These are phyloP conservation scores for Caenorhabditis doughertyi DNA, from an alignment of 2,888 invertebrate species.

Conservation along the genomic window DNA sequence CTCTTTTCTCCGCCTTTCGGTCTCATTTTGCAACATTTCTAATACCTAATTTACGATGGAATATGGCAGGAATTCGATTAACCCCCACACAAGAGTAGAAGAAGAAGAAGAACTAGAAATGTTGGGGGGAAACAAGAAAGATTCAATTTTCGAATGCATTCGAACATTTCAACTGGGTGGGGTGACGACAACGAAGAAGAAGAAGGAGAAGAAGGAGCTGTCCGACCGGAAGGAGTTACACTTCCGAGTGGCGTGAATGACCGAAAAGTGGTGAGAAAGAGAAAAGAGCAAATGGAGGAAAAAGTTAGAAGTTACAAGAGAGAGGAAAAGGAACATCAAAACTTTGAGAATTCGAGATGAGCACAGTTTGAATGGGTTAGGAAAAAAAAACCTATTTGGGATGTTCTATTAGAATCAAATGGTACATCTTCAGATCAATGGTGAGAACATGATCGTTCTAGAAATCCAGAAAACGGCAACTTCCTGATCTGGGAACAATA, in stretches of 20 bases:
- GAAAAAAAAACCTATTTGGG: too few relatives aligned
- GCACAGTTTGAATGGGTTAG: too few relatives aligned
- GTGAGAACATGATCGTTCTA: too few relatives aligned
- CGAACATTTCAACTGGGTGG: slow-evolving; percentile 34
- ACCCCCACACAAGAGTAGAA: slow-evolving; percentile 24
- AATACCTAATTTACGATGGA: slow-evolving; percentile 61
- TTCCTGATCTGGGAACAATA: too few relatives aligned
- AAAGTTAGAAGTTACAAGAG: neutral
- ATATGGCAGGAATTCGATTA: slow-evolving; percentile 62
- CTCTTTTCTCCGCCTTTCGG: neutral
- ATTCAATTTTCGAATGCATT: slow-evolving; percentile 55
- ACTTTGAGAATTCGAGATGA: too few relatives aligned
- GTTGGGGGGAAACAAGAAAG: slow-evolving; percentile 27
- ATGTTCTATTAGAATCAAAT: too few relatives aligned
- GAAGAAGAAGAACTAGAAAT: neutral
- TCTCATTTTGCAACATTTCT: slow-evolving; percentile 35
- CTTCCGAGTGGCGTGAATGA: slow-evolving; percentile 60
- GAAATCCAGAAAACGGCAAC: too few relatives aligned
- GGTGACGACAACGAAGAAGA: neutral
- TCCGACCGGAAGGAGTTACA: slow-evolving; percentile 58
- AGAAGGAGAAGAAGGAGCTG: slow-evolving; percentile 1
- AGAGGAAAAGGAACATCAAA: neutral
- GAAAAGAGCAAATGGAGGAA: neutral
- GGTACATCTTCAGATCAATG: too few relatives aligned
- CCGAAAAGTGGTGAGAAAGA: slow-evolving; percentile 15